Conservation (phyloP, 1,140 invertebrate genomes). For the Mizuhopecten yessoensis region DNA sequence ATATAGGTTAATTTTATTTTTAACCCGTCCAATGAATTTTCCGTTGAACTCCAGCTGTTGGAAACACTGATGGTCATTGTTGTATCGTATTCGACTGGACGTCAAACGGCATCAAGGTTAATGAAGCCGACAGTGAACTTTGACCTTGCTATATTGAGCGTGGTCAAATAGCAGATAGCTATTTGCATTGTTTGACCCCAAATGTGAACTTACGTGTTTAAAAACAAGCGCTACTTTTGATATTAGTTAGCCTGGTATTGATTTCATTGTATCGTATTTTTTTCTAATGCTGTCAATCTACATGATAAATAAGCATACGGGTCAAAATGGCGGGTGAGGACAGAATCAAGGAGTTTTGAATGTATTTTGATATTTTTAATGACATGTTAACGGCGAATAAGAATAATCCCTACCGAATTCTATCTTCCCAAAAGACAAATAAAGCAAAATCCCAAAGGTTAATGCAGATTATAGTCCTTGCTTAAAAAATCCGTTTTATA, state of each 20-base stretch:
- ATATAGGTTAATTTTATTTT: background rate
- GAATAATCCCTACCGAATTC: too few species aligned
- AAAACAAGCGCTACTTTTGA: background rate
- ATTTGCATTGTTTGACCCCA: background rate
- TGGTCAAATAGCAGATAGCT: slow-evolving; percentile 9
- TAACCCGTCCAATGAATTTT: background rate
- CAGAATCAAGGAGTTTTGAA: too few species aligned
- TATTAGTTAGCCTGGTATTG: background rate
- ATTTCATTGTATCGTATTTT: too few species aligned
- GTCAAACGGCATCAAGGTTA: background rate
- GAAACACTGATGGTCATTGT: background rate
- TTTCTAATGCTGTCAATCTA: too few species aligned
- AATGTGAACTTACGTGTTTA: background rate
- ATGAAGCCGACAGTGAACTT: background rate
- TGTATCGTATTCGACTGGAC: background rate
- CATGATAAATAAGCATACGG: too few species aligned
- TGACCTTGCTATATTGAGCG: background rate
- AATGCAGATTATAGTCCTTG: too few species aligned
- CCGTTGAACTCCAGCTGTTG: background rate
- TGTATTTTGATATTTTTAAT: too few species aligned
- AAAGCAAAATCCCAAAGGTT: too few species aligned
- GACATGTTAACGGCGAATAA: too few species aligned
- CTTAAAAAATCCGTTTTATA: too few species aligned
- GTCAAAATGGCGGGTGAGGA: too few species aligned
- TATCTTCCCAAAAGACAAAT: too few species aligned